Conservation (phyloP, 1,140 invertebrate genomes). For the Rhyzopertha dominica region DNA sequence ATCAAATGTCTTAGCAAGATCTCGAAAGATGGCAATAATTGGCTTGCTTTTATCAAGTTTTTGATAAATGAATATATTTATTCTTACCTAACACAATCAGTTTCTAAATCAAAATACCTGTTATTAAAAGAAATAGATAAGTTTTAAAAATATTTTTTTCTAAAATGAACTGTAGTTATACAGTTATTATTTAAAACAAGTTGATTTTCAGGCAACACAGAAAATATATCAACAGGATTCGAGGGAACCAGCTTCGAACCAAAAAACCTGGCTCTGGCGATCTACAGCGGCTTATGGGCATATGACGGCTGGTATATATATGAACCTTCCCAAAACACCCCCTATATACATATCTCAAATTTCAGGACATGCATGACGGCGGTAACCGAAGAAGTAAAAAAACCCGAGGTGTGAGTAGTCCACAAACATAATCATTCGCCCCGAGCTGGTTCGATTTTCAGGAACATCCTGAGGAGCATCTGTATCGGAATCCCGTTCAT, state of each 20-base stretch:
- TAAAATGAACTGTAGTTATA: too few species aligned
- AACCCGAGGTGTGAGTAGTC: constrained; percentile 74
- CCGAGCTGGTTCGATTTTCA: too few species aligned
- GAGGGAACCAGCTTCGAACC: constrained; percentile 64
- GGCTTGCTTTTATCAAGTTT: too few species aligned
- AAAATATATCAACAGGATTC: constrained; percentile 70
- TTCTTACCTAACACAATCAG: too few species aligned
- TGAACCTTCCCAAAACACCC: constrained; percentile 5
- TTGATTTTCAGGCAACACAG: constrained; percentile 57
- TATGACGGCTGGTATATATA: constrained; percentile 80
- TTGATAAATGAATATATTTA: too few species aligned
- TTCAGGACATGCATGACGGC: constrained; percentile 74
- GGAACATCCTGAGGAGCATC: constrained; percentile 77
- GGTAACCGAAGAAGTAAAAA: constrained; percentile 89
- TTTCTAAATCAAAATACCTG: too few species aligned
- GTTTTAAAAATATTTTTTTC: too few species aligned
- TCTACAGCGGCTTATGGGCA: constrained; percentile 92
- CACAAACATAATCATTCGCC: too few species aligned
- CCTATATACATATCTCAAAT: constrained; percentile 22
- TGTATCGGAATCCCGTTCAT: constrained; percentile 83
- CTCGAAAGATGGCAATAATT: too few species aligned
- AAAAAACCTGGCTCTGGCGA: constrained; percentile 78
- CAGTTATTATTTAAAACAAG: too few species aligned
- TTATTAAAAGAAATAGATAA: too few species aligned
- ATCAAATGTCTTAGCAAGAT: too few species aligned